Percentiles rank a stretch among this genome's conserved stretches.
phyloP scores from a whole-genome alignment of 2,888 invertebrate species.

The Subacronicta megacephala region DNA sequence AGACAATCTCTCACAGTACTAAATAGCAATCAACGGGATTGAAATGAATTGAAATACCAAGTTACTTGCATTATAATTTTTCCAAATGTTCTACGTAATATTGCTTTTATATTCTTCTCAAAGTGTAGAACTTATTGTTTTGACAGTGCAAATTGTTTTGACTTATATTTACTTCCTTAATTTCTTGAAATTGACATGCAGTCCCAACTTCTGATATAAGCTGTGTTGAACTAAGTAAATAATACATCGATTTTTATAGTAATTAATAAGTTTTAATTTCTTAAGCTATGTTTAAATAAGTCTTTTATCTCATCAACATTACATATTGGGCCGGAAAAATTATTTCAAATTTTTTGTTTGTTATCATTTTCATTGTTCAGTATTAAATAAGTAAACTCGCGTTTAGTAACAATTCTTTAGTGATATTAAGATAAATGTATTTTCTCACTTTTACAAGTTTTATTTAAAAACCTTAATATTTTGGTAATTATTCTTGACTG shows the following conservation, averaged over 20 bases:
- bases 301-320: constrained; percentile 18
- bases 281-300: constrained; percentile 1
- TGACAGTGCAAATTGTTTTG: neutral
- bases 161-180: too few relatives aligned
- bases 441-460: constrained; percentile 34
- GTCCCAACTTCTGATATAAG: neutral
- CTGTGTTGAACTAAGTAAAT: constrained; percentile 26
- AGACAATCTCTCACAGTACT: too few relatives aligned
- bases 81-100: too few relatives aligned
- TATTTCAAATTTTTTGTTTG: constrained; percentile 3
- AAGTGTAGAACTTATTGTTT: too few relatives aligned
- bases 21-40: too few relatives aligned
- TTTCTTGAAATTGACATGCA: neutral
- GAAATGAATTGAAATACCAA: too few relatives aligned
- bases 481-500: too few relatives aligned
- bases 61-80: too few relatives aligned
- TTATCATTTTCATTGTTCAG: constrained; percentile 28
- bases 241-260: constrained; percentile 2
- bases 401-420: constrained; percentile 23
- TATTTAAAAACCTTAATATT: neutral
- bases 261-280: constrained; percentile 13
- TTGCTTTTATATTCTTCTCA: too few relatives aligned
- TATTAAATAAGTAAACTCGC: constrained; percentile 39
- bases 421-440: constrained; percentile 40
- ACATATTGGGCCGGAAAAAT: neutral